Conservation (phyloP, 2,888 invertebrate genomes). For the Melolontha melolontha region DNA sequence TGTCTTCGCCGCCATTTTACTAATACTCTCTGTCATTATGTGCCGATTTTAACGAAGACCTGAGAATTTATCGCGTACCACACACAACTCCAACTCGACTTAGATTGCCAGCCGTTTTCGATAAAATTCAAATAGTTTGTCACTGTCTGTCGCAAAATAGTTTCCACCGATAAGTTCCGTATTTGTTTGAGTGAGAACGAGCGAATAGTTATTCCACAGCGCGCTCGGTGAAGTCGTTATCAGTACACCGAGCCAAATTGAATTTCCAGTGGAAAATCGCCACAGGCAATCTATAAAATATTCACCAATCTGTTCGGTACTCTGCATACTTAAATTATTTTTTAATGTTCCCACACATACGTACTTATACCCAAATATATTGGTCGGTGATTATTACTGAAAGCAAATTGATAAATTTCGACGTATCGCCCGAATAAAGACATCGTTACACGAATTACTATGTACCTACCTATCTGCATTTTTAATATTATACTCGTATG, state of each 20-base stretch:
- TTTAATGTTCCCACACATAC: neutral
- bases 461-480: too few species aligned
- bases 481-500: too few species aligned
- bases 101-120: conserved; percentile 26
- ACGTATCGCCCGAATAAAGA: too few species aligned
- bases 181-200: conserved; percentile 6
- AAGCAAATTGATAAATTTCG: too few species aligned
- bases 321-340: neutral
- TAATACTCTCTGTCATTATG: conserved; percentile 28
- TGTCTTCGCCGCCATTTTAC: conserved; percentile 18
- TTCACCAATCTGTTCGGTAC: neutral
- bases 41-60: conserved; percentile 28
- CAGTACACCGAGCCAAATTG: conserved; percentile 3
- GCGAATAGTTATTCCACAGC: neutral
- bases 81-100: neutral
- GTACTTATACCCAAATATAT: too few species aligned
- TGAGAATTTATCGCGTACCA: conserved; percentile 10
- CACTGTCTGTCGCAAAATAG: conserved; percentile 27
- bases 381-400: too few species aligned
- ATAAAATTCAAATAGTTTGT: conserved; percentile 32
- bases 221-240: conserved; percentile 15
- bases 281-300: conserved; percentile 15
- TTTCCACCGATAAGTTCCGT: conserved; percentile 10
- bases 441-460: too few species aligned
- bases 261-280: conserved; percentile 8